These are phyloP conservation scores for Pseudopleuronectes americanus DNA, from an alignment of 2,797 vertebrate genomes.

Conservation along the genomic window DNA sequence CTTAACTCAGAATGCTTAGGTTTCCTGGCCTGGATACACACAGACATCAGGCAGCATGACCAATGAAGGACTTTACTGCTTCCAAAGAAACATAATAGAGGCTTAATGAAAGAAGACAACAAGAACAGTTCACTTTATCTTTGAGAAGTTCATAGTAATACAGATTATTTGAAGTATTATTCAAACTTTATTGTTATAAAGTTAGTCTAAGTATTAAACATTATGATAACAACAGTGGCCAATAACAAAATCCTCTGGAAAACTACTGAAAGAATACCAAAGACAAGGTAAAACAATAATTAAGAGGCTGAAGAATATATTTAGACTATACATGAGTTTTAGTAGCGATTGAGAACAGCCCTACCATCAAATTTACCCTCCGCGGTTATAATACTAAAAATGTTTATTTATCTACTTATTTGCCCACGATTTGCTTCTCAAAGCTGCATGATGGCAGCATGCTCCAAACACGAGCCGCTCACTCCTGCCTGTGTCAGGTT, in stretches of 20 bases:
- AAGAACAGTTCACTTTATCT: too few species aligned
- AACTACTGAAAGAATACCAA: not conserved
- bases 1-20: too few species aligned
- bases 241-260: not conserved
- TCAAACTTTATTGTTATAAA: not conserved
- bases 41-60: too few species aligned
- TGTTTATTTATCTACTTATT: constrained; percentile 51
- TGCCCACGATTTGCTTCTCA: constrained; percentile 52
- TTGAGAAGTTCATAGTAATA: too few species aligned
- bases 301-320: not conserved
- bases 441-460: constrained; percentile 32
- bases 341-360: constrained; percentile 37
- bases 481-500: constrained; percentile 64
- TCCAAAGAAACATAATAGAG: too few species aligned
- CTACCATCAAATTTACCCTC: constrained; percentile 36
- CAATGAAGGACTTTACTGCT: too few species aligned
- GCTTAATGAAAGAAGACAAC: too few species aligned
- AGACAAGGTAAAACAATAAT: constrained; percentile 9
- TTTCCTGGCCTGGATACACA: too few species aligned
- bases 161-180: not conserved
- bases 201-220: not conserved
- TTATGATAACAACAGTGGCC: not conserved
- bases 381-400: constrained; percentile 15
- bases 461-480: constrained; percentile 48
- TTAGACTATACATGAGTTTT: constrained; percentile 10